phyloP scores from a whole-genome alignment of 1,140 invertebrate species.

The Rhagoletis zephyria region DNA sequence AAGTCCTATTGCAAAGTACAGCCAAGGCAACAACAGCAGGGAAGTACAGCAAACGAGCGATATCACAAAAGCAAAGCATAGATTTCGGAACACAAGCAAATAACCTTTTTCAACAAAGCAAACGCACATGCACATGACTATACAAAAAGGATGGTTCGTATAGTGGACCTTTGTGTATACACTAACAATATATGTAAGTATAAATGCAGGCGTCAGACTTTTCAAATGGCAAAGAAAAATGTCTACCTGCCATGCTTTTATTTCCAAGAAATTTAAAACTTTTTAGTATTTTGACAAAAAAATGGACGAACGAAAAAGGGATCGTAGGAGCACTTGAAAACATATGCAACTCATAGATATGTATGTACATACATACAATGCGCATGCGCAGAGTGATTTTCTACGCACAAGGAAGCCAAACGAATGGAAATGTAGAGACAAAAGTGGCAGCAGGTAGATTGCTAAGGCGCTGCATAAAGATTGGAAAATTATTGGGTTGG shows the following conservation, averaged over 20 bases:
- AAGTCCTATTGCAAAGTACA: neutral
- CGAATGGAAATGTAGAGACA: neutral
- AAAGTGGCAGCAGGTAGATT: constrained; percentile 36
- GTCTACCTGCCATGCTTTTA: constrained; percentile 26
- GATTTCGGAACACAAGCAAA: constrained; percentile 1
- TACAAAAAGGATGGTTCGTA: neutral
- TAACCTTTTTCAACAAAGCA: constrained; percentile 28
- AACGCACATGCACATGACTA: neutral
- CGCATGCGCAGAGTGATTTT: neutral
- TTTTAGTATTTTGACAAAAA: neutral
- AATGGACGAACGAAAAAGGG: neutral
- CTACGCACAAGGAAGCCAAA: neutral
- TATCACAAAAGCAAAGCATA: neutral
- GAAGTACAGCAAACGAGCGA: neutral
- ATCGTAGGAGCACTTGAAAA: constrained; percentile 5
- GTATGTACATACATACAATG: neutral
- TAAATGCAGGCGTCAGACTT: neutral
- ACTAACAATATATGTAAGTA: neutral
- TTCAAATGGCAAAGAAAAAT: neutral
- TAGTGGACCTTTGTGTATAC: neutral
- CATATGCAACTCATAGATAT: constrained; percentile 22
- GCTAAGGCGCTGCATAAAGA: neutral
- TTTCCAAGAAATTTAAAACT: constrained; percentile 51
- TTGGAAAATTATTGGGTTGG: constrained; percentile 14
- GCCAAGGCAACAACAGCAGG: neutral